phyloP scores from a whole-genome alignment of 2,888 invertebrate species.

The Camponotus fellah region DNA sequence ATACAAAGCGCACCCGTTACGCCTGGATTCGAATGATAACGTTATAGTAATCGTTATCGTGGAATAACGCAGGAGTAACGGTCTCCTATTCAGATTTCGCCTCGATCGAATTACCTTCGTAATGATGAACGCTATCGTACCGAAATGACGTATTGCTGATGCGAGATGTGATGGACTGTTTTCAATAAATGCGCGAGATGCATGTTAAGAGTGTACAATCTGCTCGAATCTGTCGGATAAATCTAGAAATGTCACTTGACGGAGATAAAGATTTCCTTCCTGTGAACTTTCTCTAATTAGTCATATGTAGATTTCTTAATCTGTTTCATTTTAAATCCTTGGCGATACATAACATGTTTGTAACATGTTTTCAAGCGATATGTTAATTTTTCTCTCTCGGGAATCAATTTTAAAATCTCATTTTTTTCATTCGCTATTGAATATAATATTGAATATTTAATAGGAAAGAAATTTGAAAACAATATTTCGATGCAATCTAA shows the following conservation, averaged over 20 bases:
- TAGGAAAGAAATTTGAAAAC: neutral
- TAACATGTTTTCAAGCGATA: neutral
- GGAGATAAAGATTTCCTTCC: neutral
- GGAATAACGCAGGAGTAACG: neutral
- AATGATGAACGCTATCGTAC: conserved; percentile 8
- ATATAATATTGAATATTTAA: neutral
- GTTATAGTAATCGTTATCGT: conserved; percentile 40
- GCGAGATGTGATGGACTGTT: neutral
- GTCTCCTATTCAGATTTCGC: neutral
- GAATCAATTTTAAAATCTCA: too few relatives aligned
- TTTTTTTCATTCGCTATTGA: neutral
- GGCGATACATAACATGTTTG: too few relatives aligned
- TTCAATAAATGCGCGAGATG: neutral
- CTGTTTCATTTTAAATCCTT: neutral
- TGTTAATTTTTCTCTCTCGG: neutral
- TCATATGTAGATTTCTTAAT: neutral
- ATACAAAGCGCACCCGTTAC: conserved; percentile 16
- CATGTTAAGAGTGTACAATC: neutral
- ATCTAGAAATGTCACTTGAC: neutral
- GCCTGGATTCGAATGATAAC: conserved; percentile 44
- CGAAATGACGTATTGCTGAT: neutral
- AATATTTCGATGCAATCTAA: neutral
- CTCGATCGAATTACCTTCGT: conserved; percentile 9
- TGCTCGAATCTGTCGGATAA: neutral
- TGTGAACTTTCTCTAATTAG: neutral